These are phyloP conservation scores for Rhynchophorus ferrugineus DNA, from an alignment of 1,140 invertebrate species.

Conservation along the genomic window DNA sequence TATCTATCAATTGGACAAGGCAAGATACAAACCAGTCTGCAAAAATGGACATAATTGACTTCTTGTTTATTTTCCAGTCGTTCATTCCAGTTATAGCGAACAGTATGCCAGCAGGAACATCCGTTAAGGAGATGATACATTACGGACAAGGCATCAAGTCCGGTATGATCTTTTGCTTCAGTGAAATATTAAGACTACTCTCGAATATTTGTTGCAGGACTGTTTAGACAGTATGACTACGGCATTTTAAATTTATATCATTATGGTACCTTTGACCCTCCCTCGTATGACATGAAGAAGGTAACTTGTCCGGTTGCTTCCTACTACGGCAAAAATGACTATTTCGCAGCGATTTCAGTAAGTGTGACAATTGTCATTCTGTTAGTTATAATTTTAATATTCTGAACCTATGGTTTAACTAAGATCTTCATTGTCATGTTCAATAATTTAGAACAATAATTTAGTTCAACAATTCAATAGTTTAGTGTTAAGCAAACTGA, in stretches of 20 bases:
- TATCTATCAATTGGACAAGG: slow-evolving; percentile 8
- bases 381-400: too few relatives aligned
- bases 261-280: slow-evolving; percentile 14
- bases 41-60: too few relatives aligned
- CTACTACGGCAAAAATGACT: slow-evolving; percentile 21
- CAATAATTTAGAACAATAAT: too few relatives aligned
- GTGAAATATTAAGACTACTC: too few relatives aligned
- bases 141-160: slow-evolving; percentile 18
- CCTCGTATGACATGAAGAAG: slow-evolving; percentile 11
- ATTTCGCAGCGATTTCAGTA: slow-evolving; percentile 7
- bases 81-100: slow-evolving; percentile 9
- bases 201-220: too few relatives aligned
- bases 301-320: slow-evolving; percentile 10
- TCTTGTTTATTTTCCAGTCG: slow-evolving; percentile 4
- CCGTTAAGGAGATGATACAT: slow-evolving; percentile 20
- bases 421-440: too few relatives aligned
- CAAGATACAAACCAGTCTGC: too few relatives aligned
- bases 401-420: too few relatives aligned
- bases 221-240: slow-evolving; percentile 25
- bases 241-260: slow-evolving; percentile 12
- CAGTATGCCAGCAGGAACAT: slow-evolving; percentile 16
- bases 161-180: too few relatives aligned
- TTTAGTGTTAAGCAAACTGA: too few relatives aligned
- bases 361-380: too few relatives aligned
- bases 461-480: too few relatives aligned